Evolutionary conservation across 1,140 invertebrate genomes (phyloP).

Genomic region (Solen grandis): DNA sequence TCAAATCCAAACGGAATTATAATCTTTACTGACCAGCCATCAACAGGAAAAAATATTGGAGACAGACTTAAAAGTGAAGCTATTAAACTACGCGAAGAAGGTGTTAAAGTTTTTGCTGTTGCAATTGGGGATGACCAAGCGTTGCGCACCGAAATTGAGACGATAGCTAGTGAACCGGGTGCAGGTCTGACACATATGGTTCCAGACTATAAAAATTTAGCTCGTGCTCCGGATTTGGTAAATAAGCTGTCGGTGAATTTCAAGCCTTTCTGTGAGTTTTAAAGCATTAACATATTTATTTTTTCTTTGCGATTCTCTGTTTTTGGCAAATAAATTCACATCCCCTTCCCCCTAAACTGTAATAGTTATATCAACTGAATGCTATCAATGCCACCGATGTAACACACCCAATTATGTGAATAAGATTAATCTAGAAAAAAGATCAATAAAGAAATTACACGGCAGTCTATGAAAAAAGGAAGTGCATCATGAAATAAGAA

Average conservation of each 20-base stretch:
- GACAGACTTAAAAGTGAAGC: not conserved
- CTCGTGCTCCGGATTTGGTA: not conserved
- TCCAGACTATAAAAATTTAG: not conserved
- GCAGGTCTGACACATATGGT: constrained; percentile 4
- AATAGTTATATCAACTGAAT: too few relatives aligned
- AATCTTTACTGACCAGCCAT: constrained; percentile 44
- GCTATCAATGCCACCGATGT: too few relatives aligned
- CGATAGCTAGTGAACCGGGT: not conserved
- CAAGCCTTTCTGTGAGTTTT: constrained; percentile 41
- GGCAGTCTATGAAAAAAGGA: too few relatives aligned
- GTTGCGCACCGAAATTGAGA: constrained; percentile 8
- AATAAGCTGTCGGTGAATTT: not conserved
- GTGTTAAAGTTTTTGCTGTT: constrained; percentile 11
- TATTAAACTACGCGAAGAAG: not conserved
- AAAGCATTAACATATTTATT: too few relatives aligned
- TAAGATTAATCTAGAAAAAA: too few relatives aligned
- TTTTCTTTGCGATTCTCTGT: too few relatives aligned
- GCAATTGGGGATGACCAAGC: constrained; percentile 10
- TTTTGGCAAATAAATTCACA: too few relatives aligned
- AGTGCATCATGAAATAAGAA: too few relatives aligned
- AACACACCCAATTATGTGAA: too few relatives aligned
- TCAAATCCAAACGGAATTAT: constrained; percentile 54
- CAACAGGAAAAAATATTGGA: not conserved
- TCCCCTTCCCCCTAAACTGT: too few relatives aligned
- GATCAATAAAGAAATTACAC: too few relatives aligned